Conservation (phyloP, 2,888 invertebrate species). For the Polietes domitor region DNA sequence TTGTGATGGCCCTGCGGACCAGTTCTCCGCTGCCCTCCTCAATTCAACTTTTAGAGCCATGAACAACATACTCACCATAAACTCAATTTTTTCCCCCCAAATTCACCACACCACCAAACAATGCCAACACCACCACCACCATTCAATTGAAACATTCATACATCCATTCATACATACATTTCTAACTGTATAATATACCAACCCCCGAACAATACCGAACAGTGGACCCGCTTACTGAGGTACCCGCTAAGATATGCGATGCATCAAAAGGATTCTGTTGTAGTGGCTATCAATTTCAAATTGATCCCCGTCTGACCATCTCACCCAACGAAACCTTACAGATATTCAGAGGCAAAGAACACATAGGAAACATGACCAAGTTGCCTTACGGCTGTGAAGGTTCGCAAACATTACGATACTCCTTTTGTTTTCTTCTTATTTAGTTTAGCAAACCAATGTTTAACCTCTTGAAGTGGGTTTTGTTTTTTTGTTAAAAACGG, state of each 20-base stretch:
- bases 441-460: slow-evolving; percentile 61
- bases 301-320: slow-evolving; percentile 76
- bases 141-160: slow-evolving; percentile 9
- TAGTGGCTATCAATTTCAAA: slow-evolving; percentile 75
- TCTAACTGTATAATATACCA: slow-evolving; percentile 21
- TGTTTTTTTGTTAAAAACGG: slow-evolving; percentile 41
- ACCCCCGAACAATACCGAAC: neutral
- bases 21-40: no score
- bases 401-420: slow-evolving; percentile 55
- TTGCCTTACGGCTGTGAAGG: slow-evolving; percentile 74
- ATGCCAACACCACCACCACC: neutral
- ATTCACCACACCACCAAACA: no score
- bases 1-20: no score
- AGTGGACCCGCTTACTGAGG: slow-evolving; percentile 69
- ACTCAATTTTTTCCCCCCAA: no score
- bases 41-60: no score
- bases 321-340: slow-evolving; percentile 76
- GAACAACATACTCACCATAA: no score
- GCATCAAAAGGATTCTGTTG: slow-evolving; percentile 74
- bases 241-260: slow-evolving; percentile 74
- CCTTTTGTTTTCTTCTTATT: slow-evolving; percentile 28
- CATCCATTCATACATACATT: slow-evolving; percentile 3
- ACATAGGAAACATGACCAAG: slow-evolving; percentile 77
- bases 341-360: slow-evolving; percentile 74
- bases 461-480: slow-evolving; percentile 56